phyloP scores from a whole-genome alignment of 2,888 invertebrate species.

The Drosophila dives region DNA sequence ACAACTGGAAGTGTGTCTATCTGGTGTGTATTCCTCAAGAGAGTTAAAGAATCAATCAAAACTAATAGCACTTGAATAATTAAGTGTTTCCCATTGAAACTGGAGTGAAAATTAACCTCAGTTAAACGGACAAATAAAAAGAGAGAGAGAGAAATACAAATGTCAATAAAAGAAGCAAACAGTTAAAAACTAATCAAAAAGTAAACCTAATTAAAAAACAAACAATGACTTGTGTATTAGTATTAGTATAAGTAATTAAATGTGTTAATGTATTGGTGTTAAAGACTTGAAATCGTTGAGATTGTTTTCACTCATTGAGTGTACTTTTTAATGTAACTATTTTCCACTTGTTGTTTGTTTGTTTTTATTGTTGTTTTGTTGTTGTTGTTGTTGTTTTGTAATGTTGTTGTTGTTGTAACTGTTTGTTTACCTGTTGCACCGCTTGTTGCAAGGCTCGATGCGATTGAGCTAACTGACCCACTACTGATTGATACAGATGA shows the following conservation, averaged over 20 bases:
- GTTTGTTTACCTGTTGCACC: conserved; percentile 85
- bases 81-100: neutral
- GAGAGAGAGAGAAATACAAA: neutral
- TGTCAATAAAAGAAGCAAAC: neutral
- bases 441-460: conserved; percentile 86
- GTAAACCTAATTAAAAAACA: neutral
- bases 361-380: conserved; percentile 5
- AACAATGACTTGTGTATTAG: neutral
- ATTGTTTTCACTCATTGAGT: neutral
- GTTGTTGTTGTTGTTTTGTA: conserved; percentile 30
- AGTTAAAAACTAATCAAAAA: neutral
- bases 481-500: conserved; percentile 86
- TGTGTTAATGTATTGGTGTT: conserved; percentile 16
- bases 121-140: neutral
- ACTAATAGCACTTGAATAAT: neutral
- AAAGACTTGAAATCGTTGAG: neutral
- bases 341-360: conserved; percentile 4
- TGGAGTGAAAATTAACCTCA: neutral
- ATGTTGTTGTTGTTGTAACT: conserved; percentile 52
- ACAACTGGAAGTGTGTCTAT: neutral
- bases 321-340: neutral
- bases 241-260: neutral
- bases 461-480: conserved; percentile 89
- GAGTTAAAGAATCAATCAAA: neutral
- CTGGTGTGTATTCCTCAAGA: neutral